Conservation (phyloP, 1,140 invertebrate genomes). For the Drosophila bifasciata region DNA sequence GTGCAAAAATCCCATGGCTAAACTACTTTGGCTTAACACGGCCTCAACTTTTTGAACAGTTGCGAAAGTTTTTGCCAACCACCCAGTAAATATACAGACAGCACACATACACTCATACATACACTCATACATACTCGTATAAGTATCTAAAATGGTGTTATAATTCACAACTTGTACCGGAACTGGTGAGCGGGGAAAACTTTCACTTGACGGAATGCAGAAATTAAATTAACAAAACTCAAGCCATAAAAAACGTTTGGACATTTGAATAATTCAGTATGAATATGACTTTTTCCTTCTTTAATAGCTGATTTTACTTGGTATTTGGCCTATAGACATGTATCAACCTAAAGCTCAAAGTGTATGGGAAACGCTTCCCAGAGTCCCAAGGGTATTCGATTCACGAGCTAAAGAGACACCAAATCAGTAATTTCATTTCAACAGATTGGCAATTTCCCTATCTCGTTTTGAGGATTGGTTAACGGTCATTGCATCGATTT, state of each 20-base stretch:
- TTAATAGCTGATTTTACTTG: too few relatives aligned
- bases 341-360: neutral
- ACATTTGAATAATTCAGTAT: neutral
- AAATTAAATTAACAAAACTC: constrained; percentile 50
- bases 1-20: constrained; percentile 71
- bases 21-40: constrained; percentile 54
- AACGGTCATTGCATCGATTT: too few relatives aligned
- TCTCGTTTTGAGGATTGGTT: too few relatives aligned
- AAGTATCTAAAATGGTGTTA: constrained; percentile 59
- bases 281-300: neutral
- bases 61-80: constrained; percentile 35
- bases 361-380: too few relatives aligned
- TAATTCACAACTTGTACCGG: constrained; percentile 62
- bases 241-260: neutral
- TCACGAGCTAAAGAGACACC: too few relatives aligned
- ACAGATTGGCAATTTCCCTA: neutral
- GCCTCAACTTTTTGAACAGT: constrained; percentile 42
- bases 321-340: neutral
- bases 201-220: constrained; percentile 50
- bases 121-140: neutral
- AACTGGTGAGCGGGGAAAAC: constrained; percentile 32
- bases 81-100: neutral
- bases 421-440: neutral
- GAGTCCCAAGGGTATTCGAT: too few relatives aligned
- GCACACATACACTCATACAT: constrained; percentile 23